phyloP scores from a whole-genome alignment of 2,797 vertebrate genomes.

The Hydrolagus colliei region DNA sequence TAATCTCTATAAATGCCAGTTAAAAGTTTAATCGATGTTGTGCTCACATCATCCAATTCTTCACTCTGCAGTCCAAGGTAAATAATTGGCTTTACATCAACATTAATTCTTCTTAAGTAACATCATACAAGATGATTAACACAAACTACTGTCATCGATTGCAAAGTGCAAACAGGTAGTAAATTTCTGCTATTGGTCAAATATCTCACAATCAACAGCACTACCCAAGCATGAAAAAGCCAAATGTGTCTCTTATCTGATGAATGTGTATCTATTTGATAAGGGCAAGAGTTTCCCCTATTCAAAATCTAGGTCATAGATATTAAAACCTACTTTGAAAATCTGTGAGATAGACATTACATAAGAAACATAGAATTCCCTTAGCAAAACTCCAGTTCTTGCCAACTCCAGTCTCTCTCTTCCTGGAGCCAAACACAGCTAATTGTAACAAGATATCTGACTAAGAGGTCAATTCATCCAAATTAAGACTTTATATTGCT shows the following conservation, averaged over 20 bases:
- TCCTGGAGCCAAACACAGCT: neutral
- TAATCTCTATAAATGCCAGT: too few relatives aligned
- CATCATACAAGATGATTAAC: too few relatives aligned
- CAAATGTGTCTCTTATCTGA: too few relatives aligned
- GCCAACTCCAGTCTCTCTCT: neutral
- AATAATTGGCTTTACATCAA: too few relatives aligned
- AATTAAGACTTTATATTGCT: neutral
- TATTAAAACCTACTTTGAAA: neutral
- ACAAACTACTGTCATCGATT: too few relatives aligned
- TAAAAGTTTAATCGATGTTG: too few relatives aligned
- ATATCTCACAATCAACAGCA: neutral
- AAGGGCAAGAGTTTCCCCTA: neutral
- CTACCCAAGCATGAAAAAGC: neutral
- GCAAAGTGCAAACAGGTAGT: neutral
- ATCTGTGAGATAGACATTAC: neutral
- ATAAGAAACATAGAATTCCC: slow-evolving; percentile 1
- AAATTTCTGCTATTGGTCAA: neutral
- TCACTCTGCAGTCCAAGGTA: too few relatives aligned
- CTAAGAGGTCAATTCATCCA: neutral
- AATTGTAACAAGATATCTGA: neutral
- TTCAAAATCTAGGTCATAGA: neutral
- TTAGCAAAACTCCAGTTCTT: neutral
- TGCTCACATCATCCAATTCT: too few relatives aligned
- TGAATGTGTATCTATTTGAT: too few relatives aligned
- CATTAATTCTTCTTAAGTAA: too few relatives aligned